Percentiles rank a stretch among this genome's conserved stretches.
phyloP scores from a whole-genome alignment of 2,113 vertebrate genomes.

The Strix uralensis region DNA sequence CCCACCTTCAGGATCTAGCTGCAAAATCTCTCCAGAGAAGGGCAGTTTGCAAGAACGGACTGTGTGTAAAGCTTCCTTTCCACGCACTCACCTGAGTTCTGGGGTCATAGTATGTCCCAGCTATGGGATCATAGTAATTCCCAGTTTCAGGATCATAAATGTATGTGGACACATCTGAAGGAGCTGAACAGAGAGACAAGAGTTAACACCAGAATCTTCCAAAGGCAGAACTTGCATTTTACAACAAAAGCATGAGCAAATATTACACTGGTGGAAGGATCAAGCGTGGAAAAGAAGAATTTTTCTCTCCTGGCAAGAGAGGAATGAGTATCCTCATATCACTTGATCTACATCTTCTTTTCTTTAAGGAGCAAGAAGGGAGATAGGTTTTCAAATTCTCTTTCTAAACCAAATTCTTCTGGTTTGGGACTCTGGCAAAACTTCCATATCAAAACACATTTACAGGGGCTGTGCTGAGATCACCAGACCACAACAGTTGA shows the following conservation, averaged over 20 bases:
- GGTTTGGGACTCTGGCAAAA: neutral
- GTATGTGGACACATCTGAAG: conserved; percentile 87
- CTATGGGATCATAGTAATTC: conserved; percentile 94
- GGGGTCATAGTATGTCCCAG: conserved; percentile 91
- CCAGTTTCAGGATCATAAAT: conserved; percentile 94
- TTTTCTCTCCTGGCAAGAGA: neutral
- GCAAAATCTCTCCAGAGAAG: neutral
- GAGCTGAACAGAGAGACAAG: conserved; percentile 70
- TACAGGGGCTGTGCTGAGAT: neutral
- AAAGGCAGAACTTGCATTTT: neutral
- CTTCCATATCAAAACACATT: neutral
- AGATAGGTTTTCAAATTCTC: neutral
- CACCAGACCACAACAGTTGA: conserved; percentile 18
- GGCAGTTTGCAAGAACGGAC: neutral
- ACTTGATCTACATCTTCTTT: neutral
- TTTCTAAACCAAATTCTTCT: neutral
- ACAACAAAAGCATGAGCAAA: neutral
- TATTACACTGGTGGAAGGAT: neutral
- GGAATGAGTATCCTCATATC: neutral
- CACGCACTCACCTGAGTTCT: conserved; percentile 83
- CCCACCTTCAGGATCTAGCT: neutral
- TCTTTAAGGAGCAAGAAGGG: neutral
- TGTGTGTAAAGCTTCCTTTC: neutral
- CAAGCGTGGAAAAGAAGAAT: neutral
- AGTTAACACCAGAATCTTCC: neutral